Evolutionary conservation across 2,113 vertebrate species (phyloP).

Genomic region (Phalacrocorax pelagicus): DNA sequence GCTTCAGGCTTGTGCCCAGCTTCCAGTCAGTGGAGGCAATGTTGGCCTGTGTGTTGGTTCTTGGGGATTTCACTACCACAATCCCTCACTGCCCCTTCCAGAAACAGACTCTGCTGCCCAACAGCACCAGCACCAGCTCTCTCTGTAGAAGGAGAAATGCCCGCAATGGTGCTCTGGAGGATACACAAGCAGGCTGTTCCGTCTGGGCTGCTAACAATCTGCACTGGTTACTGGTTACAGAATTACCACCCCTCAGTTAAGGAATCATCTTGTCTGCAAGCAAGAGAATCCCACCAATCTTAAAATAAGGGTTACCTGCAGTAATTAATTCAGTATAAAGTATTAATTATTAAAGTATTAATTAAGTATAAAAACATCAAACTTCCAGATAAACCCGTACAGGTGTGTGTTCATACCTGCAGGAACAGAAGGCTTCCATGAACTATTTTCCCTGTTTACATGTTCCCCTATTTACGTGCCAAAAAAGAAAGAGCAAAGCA

Average conservation of each 20-base stretch:
- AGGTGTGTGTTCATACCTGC: neutral
- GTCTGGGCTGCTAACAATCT: neutral
- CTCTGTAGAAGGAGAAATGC: neutral
- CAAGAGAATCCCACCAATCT: neutral
- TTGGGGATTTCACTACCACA: fast-evolving
- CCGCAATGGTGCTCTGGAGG: neutral
- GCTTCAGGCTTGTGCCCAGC: neutral
- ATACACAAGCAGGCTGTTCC: neutral
- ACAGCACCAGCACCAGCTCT: neutral
- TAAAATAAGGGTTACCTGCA: neutral
- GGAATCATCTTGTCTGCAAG: neutral
- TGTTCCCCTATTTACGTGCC: neutral
- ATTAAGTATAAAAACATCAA: neutral
- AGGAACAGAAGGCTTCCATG: neutral
- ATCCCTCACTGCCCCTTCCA: neutral
- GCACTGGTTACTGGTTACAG: neutral
- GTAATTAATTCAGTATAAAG: neutral
- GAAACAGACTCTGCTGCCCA: neutral
- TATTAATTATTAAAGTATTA: neutral
- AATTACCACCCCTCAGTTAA: neutral
- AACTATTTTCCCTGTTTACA: neutral
- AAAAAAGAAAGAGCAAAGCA: neutral
- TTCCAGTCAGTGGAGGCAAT: neutral
- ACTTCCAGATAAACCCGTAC: neutral
- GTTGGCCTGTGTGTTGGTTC: neutral